Evolutionary conservation across 2,797 vertebrate species (phyloP).

Genomic region (Morus bassanus): DNA sequence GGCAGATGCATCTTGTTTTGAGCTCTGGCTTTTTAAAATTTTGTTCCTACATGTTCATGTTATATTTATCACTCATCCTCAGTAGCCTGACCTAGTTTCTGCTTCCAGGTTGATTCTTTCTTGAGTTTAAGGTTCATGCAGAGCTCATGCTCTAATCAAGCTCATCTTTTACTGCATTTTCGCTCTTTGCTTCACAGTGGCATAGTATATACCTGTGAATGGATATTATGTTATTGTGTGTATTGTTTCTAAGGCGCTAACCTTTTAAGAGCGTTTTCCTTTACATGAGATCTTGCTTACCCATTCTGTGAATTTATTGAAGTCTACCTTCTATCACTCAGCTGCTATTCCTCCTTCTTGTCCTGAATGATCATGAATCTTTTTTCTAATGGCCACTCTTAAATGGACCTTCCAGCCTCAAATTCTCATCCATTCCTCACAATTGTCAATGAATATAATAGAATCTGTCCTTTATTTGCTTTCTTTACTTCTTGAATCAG

Average conservation of each 20-base stretch:
- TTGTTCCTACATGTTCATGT: conserved; percentile 28
- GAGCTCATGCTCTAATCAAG: conserved; percentile 25
- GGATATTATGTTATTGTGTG: background rate
- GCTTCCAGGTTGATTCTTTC: background rate
- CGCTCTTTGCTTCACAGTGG: background rate
- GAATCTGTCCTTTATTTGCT: background rate
- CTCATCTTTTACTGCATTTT: background rate
- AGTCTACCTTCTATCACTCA: background rate
- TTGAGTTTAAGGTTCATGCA: background rate
- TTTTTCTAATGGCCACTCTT: background rate
- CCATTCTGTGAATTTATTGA: background rate
- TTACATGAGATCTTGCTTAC: background rate
- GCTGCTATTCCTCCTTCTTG: background rate
- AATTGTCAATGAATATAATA: background rate
- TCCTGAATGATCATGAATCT: background rate
- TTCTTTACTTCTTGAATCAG: background rate
- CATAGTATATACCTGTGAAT: background rate
- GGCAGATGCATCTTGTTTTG: conserved; percentile 22
- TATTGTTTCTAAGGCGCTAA: background rate
- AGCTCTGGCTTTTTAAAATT: conserved; percentile 17
- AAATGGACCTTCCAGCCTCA: background rate
- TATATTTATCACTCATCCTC: conserved; percentile 40
- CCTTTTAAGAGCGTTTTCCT: background rate
- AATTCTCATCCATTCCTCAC: background rate
- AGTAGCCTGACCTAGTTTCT: conserved; percentile 52